These are phyloP conservation scores for Paracanthobrama guichenoti DNA, from an alignment of 2,113 vertebrate species.

Conservation along the genomic window DNA sequence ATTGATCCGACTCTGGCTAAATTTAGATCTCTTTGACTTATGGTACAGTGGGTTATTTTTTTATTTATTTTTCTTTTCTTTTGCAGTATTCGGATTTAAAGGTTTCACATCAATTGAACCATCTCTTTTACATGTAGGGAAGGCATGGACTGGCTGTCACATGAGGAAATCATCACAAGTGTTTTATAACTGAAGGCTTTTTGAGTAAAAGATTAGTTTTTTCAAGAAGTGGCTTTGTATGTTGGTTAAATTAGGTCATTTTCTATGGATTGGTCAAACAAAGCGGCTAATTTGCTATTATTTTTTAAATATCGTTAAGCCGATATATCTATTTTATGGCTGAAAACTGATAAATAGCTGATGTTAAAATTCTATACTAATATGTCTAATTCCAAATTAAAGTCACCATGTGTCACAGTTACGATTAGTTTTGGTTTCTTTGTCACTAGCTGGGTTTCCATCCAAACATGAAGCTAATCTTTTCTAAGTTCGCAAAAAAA, in stretches of 20 bases:
- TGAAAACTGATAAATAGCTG: not conserved
- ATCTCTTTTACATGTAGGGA: not conserved
- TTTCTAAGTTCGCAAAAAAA: too few species aligned
- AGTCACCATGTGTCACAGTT: too few species aligned
- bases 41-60: slow-evolving; percentile 13
- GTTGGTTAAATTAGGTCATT: not conserved
- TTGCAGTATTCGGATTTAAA: slow-evolving; percentile 3
- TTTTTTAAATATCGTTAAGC: not conserved
- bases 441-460: too few species aligned
- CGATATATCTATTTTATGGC: not conserved
- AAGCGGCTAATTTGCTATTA: not conserved
- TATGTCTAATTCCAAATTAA: not conserved
- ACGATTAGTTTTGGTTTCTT: too few species aligned
- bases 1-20: slow-evolving; percentile 45
- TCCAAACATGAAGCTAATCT: too few species aligned
- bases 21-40: slow-evolving; percentile 42
- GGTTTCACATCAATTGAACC: slow-evolving; percentile 8
- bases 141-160: not conserved
- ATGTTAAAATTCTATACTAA: not conserved
- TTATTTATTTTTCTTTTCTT: too few species aligned
- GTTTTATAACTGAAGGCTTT: too few species aligned
- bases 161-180: not conserved
- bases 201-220: not conserved
- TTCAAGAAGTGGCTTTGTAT: not conserved
- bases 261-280: not conserved